These are phyloP conservation scores for Cromileptes altivelis DNA, from an alignment of 2,113 vertebrate species.

Conservation along the genomic window DNA sequence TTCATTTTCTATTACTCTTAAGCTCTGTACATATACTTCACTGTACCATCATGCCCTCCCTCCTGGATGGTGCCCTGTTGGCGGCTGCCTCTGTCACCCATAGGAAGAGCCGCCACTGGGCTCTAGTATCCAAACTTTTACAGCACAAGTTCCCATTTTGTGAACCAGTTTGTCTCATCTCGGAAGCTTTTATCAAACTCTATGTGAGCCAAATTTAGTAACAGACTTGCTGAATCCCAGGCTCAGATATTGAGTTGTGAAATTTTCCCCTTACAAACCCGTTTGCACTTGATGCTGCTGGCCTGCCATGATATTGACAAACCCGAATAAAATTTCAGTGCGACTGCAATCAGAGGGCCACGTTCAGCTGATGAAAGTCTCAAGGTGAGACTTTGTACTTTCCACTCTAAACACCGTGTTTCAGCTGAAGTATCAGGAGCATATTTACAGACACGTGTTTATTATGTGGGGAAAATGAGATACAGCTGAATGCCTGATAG, in stretches of 20 bases:
- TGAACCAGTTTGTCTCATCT: slow-evolving; percentile 24
- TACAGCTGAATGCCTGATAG: background rate
- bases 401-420: background rate
- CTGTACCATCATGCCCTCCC: too few species aligned
- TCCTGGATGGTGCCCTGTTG: too few species aligned
- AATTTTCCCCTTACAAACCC: slow-evolving; percentile 31
- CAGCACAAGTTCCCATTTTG: slow-evolving; percentile 13
- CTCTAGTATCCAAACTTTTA: slow-evolving; percentile 11
- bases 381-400: slow-evolving; percentile 37
- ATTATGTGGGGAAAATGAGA: background rate
- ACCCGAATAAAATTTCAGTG: slow-evolving; percentile 36
- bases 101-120: background rate
- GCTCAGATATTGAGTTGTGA: slow-evolving; percentile 40
- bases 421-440: slow-evolving; percentile 5
- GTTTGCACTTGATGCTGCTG: slow-evolving; percentile 38
- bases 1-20: too few species aligned
- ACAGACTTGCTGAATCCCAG: slow-evolving; percentile 36
- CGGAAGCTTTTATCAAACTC: slow-evolving; percentile 31
- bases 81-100: too few species aligned
- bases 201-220: slow-evolving; percentile 36
- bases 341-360: slow-evolving; percentile 10
- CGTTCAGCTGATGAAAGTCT: slow-evolving; percentile 3
- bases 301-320: slow-evolving; percentile 42
- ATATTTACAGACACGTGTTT: background rate
- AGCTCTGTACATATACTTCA: too few species aligned